phyloP scores from a whole-genome alignment of 2,888 invertebrate genomes.

The Tiliacea citrago region DNA sequence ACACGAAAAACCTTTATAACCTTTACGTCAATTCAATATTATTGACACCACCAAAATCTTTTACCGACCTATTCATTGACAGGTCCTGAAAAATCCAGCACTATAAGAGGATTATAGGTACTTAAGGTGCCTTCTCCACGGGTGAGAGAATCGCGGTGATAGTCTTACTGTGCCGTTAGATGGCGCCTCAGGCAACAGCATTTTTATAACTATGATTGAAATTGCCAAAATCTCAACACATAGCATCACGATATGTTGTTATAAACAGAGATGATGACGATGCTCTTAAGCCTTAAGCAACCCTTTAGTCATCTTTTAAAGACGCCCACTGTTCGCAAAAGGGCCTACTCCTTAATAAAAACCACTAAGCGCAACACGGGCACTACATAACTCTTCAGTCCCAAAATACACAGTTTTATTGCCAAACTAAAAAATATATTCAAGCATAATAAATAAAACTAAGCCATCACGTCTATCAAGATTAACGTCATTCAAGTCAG shows the following conservation, averaged over 20 bases:
- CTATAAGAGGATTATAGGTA: neutral
- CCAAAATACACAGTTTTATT: constrained; percentile 57
- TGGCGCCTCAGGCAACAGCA: too few relatives aligned
- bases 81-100: neutral
- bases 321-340: neutral
- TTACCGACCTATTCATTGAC: neutral
- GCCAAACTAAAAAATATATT: constrained; percentile 59
- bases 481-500: constrained; percentile 69
- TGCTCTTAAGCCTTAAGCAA: neutral
- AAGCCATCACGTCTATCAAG: constrained; percentile 68
- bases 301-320: neutral
- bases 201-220: neutral
- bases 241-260: neutral
- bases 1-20: neutral
- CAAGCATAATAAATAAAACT: constrained; percentile 66
- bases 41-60: neutral
- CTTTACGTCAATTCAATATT: neutral
- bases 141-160: too few relatives aligned
- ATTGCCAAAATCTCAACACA: neutral
- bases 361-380: neutral
- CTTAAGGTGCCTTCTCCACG: too few relatives aligned
- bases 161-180: too few relatives aligned
- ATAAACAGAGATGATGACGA: neutral
- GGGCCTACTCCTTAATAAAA: neutral
- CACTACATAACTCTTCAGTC: constrained; percentile 25